phyloP scores from a whole-genome alignment of 2,888 invertebrate species.

The Pseudoips prasinana region DNA sequence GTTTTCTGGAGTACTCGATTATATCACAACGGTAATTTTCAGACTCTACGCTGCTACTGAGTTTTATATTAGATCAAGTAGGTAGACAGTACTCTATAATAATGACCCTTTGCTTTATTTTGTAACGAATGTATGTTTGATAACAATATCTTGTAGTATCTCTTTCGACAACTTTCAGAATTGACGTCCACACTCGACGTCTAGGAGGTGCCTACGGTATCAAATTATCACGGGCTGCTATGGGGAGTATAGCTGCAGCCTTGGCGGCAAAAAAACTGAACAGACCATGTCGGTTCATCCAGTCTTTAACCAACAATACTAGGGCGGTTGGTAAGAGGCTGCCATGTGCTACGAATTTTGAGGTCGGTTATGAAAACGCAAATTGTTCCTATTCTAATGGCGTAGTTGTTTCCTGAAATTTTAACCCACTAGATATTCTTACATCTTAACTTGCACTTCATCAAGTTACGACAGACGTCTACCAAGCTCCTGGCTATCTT shows the following conservation, averaged over 20 bases:
- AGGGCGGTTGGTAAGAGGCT: slow-evolving; percentile 78
- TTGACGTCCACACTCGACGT: slow-evolving; percentile 81
- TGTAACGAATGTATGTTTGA: no score
- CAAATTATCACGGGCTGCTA: slow-evolving; percentile 83
- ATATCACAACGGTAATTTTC: no score
- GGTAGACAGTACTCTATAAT: no score
- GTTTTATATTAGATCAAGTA: no score
- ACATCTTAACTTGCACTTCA: neutral
- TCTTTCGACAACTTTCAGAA: no score
- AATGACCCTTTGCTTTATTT: no score
- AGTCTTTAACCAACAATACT: slow-evolving; percentile 85
- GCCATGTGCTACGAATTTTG: slow-evolving; percentile 70
- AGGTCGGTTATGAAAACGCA: no score
- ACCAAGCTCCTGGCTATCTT: neutral
- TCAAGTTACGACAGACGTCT: neutral
- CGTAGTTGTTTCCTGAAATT: neutral
- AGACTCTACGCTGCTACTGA: no score
- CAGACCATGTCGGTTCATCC: slow-evolving; percentile 83
- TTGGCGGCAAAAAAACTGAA: slow-evolving; percentile 82
- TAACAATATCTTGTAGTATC: no score
- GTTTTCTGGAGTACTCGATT: no score
- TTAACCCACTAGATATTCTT: neutral
- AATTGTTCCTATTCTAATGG: no score
- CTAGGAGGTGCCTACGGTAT: slow-evolving; percentile 83
- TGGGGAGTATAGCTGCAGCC: slow-evolving; percentile 83